phyloP scores from a whole-genome alignment of 1,140 invertebrate species.

The Pteromalus puparum region DNA sequence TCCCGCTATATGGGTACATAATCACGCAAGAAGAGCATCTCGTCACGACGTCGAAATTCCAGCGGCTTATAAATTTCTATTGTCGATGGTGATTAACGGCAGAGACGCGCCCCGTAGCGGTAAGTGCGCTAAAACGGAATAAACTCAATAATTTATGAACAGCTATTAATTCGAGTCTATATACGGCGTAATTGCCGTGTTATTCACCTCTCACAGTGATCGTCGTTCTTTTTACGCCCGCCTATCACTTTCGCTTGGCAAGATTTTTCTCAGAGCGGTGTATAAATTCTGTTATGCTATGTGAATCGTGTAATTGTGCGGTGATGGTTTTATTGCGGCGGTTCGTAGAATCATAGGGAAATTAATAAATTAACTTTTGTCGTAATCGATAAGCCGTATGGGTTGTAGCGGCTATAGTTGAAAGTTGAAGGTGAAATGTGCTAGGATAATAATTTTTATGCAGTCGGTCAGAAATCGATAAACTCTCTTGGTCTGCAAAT shows the following conservation, averaged over 20 bases:
- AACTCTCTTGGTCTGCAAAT: too few species aligned
- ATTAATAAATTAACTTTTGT: constrained; percentile 8
- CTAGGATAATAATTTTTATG: neutral
- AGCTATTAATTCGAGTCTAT: constrained; percentile 42
- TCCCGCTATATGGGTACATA: neutral
- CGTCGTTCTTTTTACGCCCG: constrained; percentile 11
- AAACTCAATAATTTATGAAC: constrained; percentile 53
- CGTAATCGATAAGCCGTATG: neutral
- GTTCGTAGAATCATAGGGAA: neutral
- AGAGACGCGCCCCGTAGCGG: constrained; percentile 28
- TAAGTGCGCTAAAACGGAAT: constrained; percentile 43
- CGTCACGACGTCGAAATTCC: constrained; percentile 8
- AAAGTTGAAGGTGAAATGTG: too few species aligned
- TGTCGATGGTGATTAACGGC: constrained; percentile 51
- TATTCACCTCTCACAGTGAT: constrained; percentile 33
- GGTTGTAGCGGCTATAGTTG: too few species aligned
- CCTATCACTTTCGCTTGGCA: neutral
- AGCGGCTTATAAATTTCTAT: constrained; percentile 47
- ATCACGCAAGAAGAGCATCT: constrained; percentile 10
- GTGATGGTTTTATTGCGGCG: neutral
- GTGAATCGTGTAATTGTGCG: neutral
- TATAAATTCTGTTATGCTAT: neutral
- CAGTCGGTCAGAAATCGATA: neutral
- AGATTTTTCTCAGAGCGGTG: neutral
- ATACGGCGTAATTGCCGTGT: constrained; percentile 46